phyloP scores from a whole-genome alignment of 2,888 invertebrate genomes.

The Clivina fossor region DNA sequence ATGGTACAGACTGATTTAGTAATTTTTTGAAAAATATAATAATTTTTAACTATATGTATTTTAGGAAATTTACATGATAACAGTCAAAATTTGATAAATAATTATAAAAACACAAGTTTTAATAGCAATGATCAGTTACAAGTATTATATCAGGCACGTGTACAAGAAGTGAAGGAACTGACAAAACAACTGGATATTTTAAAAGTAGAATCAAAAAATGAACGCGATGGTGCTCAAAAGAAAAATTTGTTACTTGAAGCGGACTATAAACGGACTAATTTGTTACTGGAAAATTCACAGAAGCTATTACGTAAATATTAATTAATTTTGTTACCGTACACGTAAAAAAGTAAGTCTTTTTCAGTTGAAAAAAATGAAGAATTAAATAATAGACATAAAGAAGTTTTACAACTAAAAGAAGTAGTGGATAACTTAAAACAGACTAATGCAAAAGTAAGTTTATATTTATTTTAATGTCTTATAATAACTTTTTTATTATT shows the following conservation, averaged over 20 bases:
- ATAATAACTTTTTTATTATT: not conserved
- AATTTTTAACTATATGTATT: not conserved
- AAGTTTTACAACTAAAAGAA: slow-evolving; percentile 20
- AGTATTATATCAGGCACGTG: slow-evolving; percentile 27
- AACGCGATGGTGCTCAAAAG: slow-evolving; percentile 9
- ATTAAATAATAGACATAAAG: slow-evolving; percentile 10
- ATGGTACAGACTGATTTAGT: not conserved
- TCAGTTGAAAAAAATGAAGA: slow-evolving; percentile 20
- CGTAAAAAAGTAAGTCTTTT: slow-evolving; percentile 1
- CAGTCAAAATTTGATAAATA: not conserved
- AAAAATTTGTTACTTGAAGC: slow-evolving; percentile 21
- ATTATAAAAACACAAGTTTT: slow-evolving; percentile 24
- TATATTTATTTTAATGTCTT: not conserved
- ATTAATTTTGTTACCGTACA: not conserved
- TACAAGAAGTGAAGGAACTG: slow-evolving; percentile 15
- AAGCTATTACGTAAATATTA: slow-evolving; percentile 14
- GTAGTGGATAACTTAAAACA: slow-evolving; percentile 15
- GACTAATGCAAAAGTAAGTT: slow-evolving; percentile 22
- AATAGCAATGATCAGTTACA: slow-evolving; percentile 25
- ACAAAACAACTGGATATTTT: slow-evolving; percentile 8
- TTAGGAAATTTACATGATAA: not conserved
- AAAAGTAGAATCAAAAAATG: slow-evolving; percentile 11
- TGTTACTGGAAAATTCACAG: slow-evolving; percentile 19
- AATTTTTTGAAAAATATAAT: not conserved
- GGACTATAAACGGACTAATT: slow-evolving; percentile 9